Conservation (phyloP, 2,113 vertebrate species). For the Psittacus erithacus region DNA sequence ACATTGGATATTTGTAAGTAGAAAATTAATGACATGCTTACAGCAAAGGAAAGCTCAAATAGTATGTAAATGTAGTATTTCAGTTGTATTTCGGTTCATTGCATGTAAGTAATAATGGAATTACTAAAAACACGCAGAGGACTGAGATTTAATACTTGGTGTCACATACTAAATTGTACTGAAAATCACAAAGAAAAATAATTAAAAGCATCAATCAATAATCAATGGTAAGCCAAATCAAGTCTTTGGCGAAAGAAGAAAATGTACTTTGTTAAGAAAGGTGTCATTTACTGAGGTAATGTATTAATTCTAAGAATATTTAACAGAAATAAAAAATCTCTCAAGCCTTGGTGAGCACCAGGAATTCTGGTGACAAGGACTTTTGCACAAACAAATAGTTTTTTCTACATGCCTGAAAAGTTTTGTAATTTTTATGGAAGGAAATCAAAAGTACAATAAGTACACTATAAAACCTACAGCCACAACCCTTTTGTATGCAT, state of each 20-base stretch:
- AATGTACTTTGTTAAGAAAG: background rate
- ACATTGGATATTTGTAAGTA: background rate
- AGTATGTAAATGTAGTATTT: slow-evolving; percentile 42
- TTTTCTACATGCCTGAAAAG: background rate
- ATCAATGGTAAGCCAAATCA: background rate
- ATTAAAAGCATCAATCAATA: background rate
- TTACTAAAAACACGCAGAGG: background rate
- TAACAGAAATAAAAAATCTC: background rate
- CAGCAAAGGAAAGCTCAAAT: background rate
- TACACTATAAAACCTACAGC: background rate
- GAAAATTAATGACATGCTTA: background rate
- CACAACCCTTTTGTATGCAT: background rate
- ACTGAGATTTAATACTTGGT: background rate
- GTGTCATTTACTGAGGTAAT: background rate
- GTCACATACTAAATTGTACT: background rate
- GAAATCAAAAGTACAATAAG: background rate
- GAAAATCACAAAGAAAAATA: background rate
- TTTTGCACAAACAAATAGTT: background rate
- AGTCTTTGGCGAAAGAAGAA: background rate
- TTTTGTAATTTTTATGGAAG: background rate
- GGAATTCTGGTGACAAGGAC: background rate
- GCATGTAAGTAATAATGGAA: background rate
- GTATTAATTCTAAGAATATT: background rate
- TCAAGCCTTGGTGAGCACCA: background rate
- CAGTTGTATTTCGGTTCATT: background rate